Evolutionary conservation across 2,888 invertebrate genomes (phyloP).

Genomic region (Capitulum mitella): DNA sequence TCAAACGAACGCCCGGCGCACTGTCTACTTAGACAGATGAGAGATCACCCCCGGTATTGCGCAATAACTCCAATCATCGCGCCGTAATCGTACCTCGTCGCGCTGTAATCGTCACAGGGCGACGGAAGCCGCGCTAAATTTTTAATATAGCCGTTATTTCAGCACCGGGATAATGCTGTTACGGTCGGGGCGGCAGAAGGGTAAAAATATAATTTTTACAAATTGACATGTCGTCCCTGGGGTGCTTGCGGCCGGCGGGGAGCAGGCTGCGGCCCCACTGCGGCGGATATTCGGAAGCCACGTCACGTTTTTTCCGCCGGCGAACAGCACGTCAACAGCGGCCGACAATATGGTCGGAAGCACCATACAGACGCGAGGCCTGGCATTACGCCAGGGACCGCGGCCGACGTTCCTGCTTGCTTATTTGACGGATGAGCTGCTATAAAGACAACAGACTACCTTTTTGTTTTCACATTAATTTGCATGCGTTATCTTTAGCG

Average conservation of each 20-base stretch:
- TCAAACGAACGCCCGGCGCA: background rate
- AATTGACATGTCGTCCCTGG: slow-evolving; percentile 8
- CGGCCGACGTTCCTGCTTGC: background rate
- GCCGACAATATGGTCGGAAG: background rate
- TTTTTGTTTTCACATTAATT: background rate
- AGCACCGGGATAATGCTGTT: background rate
- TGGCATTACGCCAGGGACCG: background rate
- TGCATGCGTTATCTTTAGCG: background rate
- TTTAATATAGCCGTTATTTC: slow-evolving; percentile 21
- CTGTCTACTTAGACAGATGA: slow-evolving; percentile 23
- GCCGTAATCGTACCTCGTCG: background rate
- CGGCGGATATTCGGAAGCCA: background rate
- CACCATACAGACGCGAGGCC: background rate
- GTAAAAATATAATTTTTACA: slow-evolving; percentile 25
- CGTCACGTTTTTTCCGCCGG: background rate
- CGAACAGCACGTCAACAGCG: background rate
- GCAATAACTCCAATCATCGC: slow-evolving; percentile 21
- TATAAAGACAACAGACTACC: background rate
- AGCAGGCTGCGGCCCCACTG: background rate
- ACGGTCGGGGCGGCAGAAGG: background rate
- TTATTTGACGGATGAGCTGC: slow-evolving; percentile 6
- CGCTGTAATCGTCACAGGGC: background rate
- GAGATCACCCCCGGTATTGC: slow-evolving; percentile 14
- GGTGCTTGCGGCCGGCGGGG: background rate
- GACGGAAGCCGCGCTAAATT: background rate